These are phyloP conservation scores for Agrochola circellaris DNA, from an alignment of 2,888 invertebrate species.

Conservation along the genomic window DNA sequence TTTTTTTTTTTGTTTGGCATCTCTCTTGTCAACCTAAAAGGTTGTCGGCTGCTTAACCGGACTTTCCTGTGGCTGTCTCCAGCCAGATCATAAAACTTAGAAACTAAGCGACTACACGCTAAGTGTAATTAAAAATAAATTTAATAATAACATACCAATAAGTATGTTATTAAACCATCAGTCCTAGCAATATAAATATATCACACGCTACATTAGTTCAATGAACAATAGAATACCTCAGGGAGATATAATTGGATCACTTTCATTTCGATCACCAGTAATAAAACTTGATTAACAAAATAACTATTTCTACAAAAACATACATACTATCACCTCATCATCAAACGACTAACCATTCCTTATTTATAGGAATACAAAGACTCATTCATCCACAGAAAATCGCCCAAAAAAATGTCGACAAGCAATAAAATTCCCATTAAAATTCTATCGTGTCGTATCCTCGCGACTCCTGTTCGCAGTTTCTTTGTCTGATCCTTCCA, in stretches of 20 bases:
- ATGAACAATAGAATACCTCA: conserved; percentile 17
- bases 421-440: conserved; percentile 61
- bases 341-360: conserved; percentile 35
- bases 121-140: no score
- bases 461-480: conserved; percentile 58
- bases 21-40: no score
- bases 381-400: conserved; percentile 34
- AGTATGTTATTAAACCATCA: conserved; percentile 4
- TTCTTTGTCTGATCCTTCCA: conserved; percentile 66
- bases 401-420: conserved; percentile 41
- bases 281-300: conserved; percentile 29
- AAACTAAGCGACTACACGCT: no score
- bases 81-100: no score
- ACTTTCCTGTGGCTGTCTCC: no score
- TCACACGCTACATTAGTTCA: background rate
- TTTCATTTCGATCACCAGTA: conserved; percentile 7
- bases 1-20: no score
- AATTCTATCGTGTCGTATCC: conserved; percentile 58
- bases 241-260: conserved; percentile 19
- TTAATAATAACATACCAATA: no score
- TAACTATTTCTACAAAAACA: conserved; percentile 15
- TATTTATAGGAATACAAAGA: conserved; percentile 31
- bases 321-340: conserved; percentile 7
- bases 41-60: no score
- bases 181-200: background rate